These are phyloP conservation scores for Xestoiulus laeticollis DNA, from an alignment of 2,888 invertebrate species.

Conservation along the genomic window DNA sequence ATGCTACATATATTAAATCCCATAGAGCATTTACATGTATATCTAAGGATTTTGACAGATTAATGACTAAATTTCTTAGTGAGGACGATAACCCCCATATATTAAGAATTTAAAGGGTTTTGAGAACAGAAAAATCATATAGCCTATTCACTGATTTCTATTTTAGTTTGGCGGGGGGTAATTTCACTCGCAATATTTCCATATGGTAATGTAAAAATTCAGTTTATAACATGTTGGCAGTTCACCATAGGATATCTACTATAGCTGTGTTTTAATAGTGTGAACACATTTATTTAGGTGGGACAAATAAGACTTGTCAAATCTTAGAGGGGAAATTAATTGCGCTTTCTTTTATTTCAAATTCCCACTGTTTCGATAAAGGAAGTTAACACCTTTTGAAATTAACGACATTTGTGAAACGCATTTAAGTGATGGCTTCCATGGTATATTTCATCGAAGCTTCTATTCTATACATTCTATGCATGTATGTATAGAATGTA, in stretches of 20 bases:
- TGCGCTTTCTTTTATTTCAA: constrained; percentile 14
- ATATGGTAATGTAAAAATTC: not conserved
- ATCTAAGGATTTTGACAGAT: not conserved
- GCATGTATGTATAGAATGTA: no score
- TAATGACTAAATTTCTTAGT: not conserved
- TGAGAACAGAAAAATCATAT: constrained; percentile 2
- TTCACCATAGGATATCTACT: constrained; percentile 2
- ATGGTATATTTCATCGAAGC: no score
- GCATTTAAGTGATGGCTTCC: not conserved
- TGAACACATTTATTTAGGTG: constrained; percentile 17
- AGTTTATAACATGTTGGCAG: not conserved
- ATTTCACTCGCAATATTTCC: not conserved
- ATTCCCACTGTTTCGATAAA: constrained; percentile 4
- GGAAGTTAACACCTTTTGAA: not conserved
- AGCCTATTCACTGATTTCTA: constrained; percentile 15
- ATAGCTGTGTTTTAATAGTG: constrained; percentile 10
- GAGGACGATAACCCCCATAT: not conserved
- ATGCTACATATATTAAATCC: no score
- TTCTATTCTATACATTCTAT: no score
- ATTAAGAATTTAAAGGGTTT: not conserved
- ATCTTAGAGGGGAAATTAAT: constrained; percentile 12
- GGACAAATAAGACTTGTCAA: constrained; percentile 13
- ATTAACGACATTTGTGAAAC: not conserved
- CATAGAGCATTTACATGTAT: no score
- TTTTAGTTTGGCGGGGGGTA: constrained; percentile 9